Conservation (phyloP, 30 jellyfish, hydroid and myxozoan species). For the Cassiopea xamachana region DNA sequence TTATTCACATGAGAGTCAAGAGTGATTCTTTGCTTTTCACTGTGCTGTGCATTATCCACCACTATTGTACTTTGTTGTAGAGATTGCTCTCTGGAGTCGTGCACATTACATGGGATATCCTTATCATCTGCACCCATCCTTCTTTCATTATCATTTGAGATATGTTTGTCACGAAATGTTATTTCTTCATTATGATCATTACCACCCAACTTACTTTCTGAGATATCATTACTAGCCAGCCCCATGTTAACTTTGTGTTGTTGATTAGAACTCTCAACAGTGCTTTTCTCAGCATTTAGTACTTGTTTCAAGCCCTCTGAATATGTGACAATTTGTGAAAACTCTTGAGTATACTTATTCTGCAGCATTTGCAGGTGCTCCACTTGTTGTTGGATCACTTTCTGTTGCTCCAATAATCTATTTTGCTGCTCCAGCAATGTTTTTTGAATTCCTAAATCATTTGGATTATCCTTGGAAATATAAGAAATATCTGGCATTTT, state of each 20-base stretch:
- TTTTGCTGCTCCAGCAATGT: constrained; percentile 62
- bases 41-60: not conserved
- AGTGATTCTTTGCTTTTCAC: not conserved
- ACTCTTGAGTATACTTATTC: constrained; percentile 22
- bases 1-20: not conserved
- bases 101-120: not conserved
- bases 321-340: constrained; percentile 10
- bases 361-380: constrained; percentile 59
- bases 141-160: not conserved
- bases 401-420: constrained; percentile 61
- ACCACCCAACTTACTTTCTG: no score
- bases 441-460: constrained; percentile 7
- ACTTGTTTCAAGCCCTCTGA: not conserved
- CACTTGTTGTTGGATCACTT: constrained; percentile 63
- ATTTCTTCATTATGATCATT: not conserved
- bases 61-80: not conserved
- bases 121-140: not conserved
- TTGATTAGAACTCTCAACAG: no score
- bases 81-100: not conserved
- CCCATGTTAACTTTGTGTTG: no score
- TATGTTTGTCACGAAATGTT: not conserved
- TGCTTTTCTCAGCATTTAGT: not conserved
- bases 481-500: not conserved
- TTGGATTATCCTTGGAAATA: not conserved
- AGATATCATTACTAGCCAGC: no score